Conservation (phyloP, 2,888 invertebrate genomes). For the Hylaea fasciaria region DNA sequence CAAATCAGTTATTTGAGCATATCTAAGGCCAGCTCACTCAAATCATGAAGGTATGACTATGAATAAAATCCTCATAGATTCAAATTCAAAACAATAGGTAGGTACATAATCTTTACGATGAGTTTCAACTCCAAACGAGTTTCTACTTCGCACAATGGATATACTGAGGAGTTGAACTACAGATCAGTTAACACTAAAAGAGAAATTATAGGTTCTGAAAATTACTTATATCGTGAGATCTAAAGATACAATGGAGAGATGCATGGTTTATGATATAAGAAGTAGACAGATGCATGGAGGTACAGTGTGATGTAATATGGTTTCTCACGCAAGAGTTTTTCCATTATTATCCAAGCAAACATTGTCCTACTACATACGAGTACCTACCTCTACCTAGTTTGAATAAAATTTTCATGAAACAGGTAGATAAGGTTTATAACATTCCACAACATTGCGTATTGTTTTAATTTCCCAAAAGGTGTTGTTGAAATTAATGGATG, state of each 20-base stretch:
- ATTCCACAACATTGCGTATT: conserved; percentile 1
- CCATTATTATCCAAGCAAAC: conserved; percentile 27
- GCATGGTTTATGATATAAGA: conserved; percentile 1
- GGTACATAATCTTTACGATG: neutral
- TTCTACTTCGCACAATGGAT: neutral
- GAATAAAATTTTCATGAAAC: conserved; percentile 24
- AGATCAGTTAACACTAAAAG: neutral
- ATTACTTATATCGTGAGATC: conserved; percentile 27
- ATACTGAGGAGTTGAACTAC: neutral
- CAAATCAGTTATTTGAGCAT: conserved; percentile 1
- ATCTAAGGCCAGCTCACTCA: neutral
- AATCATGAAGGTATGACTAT: neutral
- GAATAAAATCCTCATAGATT: conserved; percentile 2
- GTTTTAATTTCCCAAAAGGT: neutral
- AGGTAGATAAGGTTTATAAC: neutral
- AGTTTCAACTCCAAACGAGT: neutral
- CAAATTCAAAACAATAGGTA: neutral
- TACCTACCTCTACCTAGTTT: no score
- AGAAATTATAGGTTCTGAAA: conserved; percentile 1
- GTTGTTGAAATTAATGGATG: neutral
- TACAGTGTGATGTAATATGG: conserved; percentile 12
- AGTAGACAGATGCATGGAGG: neutral
- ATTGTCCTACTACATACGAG: no score
- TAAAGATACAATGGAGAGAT: conserved; percentile 34
- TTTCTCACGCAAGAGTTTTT: conserved; percentile 35